phyloP scores from a whole-genome alignment of 1,140 invertebrate genomes.

The Drosophila hydei region DNA sequence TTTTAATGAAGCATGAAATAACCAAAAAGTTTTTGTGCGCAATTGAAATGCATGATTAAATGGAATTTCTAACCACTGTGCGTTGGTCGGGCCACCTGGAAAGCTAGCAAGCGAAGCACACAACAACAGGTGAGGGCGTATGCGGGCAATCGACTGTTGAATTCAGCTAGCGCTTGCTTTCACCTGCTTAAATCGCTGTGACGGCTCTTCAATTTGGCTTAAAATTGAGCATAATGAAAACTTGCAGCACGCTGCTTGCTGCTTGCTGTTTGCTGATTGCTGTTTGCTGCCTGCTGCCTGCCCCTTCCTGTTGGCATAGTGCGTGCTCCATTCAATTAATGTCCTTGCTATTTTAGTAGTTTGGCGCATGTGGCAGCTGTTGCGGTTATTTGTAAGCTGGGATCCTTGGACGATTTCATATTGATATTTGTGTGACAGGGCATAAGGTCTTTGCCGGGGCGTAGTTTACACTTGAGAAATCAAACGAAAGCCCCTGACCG shows the following conservation, averaged over 20 bases:
- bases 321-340: conserved; percentile 67
- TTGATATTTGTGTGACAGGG: conserved; percentile 70
- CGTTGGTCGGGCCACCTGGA: not conserved
- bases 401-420: conserved; percentile 49
- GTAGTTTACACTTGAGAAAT: conserved; percentile 78
- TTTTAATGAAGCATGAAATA: conserved; percentile 15
- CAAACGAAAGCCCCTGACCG: conserved; percentile 61
- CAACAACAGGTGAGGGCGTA: not conserved
- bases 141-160: conserved; percentile 8
- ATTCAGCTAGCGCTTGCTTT: conserved; percentile 3
- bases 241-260: conserved; percentile 6
- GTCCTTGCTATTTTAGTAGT: conserved; percentile 34
- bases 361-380: conserved; percentile 42
- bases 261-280: not conserved
- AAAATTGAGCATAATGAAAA: conserved; percentile 49
- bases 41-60: conserved; percentile 3
- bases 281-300: not conserved
- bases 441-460: conserved; percentile 38
- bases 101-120: not conserved
- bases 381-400: conserved; percentile 24
- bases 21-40: not conserved
- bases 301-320: not conserved
- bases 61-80: conserved; percentile 15
- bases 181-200: conserved; percentile 24
- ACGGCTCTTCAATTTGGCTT: conserved; percentile 39